Evolutionary conservation across 1,140 invertebrate genomes (phyloP).

Genomic region (Diorhabda elongata): DNA sequence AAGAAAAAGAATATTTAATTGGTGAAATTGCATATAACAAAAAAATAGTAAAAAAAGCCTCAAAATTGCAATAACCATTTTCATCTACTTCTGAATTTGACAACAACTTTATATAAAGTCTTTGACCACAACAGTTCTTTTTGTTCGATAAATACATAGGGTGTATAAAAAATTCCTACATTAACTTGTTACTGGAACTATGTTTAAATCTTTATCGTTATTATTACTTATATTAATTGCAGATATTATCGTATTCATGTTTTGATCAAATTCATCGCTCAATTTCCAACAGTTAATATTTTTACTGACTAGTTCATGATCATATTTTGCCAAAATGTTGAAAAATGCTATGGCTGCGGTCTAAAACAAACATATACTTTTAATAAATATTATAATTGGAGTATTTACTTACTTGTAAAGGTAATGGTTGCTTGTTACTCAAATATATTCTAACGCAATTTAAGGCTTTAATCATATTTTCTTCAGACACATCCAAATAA

Average conservation of each 20-base stretch:
- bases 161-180: no score
- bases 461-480: conserved; percentile 51
- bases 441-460: conserved; percentile 52
- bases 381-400: not conserved
- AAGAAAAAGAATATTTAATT: no score
- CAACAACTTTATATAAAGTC: not conserved
- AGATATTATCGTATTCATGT: conserved; percentile 1
- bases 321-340: conserved; percentile 23
- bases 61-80: not conserved
- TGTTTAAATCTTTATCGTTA: no score
- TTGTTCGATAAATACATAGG: no score
- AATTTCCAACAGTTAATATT: conserved; percentile 20
- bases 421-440: conserved; percentile 54
- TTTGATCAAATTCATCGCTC: conserved; percentile 7
- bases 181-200: no score
- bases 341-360: conserved; percentile 26
- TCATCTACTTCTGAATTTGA: not conserved
- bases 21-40: no score
- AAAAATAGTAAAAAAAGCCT: no score
- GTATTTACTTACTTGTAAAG: conserved; percentile 54
- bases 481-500: conserved; percentile 53
- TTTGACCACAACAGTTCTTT: no score
- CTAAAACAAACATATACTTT: conserved; percentile 23
- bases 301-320: conserved; percentile 13
- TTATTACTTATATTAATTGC: no score